Evolutionary conservation across 2,797 vertebrate genomes (phyloP).

Genomic region (Gymnodraco acuticeps): DNA sequence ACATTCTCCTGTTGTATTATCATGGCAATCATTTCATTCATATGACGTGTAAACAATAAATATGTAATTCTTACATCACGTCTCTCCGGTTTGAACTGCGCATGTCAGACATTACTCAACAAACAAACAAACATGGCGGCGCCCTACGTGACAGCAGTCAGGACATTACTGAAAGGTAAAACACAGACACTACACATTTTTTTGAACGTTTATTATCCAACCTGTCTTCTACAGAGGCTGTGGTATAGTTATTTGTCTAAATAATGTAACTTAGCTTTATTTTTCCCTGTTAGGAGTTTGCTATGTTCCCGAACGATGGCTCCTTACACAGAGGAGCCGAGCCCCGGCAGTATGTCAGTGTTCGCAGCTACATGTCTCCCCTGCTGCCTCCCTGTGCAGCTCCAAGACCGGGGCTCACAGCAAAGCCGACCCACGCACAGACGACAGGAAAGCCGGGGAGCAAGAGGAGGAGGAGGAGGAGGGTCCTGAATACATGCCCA

Average conservation of each 20-base stretch:
- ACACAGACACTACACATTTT: fast-evolving
- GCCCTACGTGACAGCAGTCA: constrained; percentile 31
- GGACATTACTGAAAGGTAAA: constrained; percentile 76
- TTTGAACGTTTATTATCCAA: neutral
- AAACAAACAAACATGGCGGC: constrained; percentile 85
- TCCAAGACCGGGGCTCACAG: constrained; percentile 33
- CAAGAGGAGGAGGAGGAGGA: constrained; percentile 54
- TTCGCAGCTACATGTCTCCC: constrained; percentile 54
- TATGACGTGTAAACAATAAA: too few species aligned
- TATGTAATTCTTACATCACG: too few species aligned
- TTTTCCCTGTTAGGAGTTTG: constrained; percentile 41
- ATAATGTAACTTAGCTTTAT: neutral
- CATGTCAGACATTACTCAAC: constrained; percentile 49
- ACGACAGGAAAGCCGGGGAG: constrained; percentile 14
- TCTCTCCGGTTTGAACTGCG: constrained; percentile 50
- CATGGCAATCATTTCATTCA: too few species aligned
- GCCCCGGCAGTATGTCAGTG: constrained; percentile 6
- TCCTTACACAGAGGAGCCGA: constrained; percentile 14
- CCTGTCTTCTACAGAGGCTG: fast-evolving
- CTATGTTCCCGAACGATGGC: constrained; percentile 15
- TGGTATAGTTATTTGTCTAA: neutral
- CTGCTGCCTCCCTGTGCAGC: constrained; percentile 39
- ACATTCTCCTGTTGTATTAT: too few species aligned
- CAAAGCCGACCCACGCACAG: neutral
- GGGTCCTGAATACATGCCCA: constrained; percentile 88